Conservation (phyloP, 2,797 vertebrate species). For the Monodelphis domestica region DNA sequence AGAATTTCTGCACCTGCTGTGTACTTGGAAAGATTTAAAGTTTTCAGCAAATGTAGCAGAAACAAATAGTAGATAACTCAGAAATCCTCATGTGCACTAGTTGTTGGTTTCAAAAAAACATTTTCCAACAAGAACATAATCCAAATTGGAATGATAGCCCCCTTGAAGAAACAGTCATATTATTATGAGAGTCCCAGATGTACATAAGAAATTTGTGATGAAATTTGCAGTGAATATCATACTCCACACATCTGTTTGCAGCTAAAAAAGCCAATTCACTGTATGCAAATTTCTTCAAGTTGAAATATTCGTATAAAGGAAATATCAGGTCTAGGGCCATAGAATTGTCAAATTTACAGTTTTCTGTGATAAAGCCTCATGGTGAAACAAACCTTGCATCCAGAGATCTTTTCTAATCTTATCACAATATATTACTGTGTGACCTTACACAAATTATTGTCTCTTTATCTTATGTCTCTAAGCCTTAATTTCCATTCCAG, state of each 20-base stretch:
- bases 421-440: neutral
- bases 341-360: neutral
- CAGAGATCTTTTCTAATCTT: neutral
- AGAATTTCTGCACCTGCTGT: constrained; percentile 27
- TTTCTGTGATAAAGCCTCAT: neutral
- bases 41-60: neutral
- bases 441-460: neutral
- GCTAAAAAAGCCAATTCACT: neutral
- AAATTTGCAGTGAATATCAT: constrained; percentile 7
- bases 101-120: constrained; percentile 26
- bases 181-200: constrained; percentile 4
- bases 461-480: neutral
- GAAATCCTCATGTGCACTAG: neutral
- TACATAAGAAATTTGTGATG: neutral
- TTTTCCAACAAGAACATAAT: constrained; percentile 29
- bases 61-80: constrained; percentile 6
- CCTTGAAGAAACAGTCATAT: neutral
- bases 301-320: neutral
- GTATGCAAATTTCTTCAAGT: constrained; percentile 15
- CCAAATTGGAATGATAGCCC: neutral
- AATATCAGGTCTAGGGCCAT: neutral
- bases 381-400: neutral
- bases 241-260: neutral
- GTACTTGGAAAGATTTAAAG: constrained; percentile 1
- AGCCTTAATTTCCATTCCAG: neutral